These are phyloP conservation scores for Gari tellinella DNA, from an alignment of 2,888 invertebrate genomes.

Conservation along the genomic window DNA sequence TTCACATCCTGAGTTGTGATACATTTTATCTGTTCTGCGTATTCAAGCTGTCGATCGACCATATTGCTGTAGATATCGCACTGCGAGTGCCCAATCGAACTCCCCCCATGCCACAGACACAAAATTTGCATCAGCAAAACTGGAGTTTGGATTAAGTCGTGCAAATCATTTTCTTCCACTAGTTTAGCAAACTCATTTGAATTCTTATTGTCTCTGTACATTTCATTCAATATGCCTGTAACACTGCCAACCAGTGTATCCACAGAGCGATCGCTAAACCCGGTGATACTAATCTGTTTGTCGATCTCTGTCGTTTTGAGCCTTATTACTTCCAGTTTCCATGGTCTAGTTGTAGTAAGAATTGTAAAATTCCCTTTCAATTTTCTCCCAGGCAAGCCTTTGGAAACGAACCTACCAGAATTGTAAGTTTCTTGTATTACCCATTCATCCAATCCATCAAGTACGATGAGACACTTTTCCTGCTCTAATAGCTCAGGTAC, in stretches of 20 bases:
- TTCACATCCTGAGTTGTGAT: not conserved
- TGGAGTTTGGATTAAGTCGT: not conserved
- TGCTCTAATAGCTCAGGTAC: not conserved
- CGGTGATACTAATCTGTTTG: not conserved
- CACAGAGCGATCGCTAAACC: not conserved
- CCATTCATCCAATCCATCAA: conserved; percentile 15
- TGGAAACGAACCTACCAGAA: too few species aligned
- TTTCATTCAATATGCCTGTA: not conserved
- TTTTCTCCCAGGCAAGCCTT: not conserved
- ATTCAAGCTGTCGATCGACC: not conserved
- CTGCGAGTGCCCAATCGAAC: not conserved
- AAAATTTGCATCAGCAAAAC: conserved; percentile 15
- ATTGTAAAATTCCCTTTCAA: not conserved
- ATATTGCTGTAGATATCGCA: conserved; percentile 8
- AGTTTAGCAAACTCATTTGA: not conserved
- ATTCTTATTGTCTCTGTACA: not conserved
- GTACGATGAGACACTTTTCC: conserved; percentile 2
- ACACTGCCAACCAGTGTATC: not conserved
- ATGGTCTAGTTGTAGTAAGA: conserved; percentile 5
- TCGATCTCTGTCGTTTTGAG: not conserved
- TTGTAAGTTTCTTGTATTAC: not conserved
- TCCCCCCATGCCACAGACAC: conserved; percentile 17
- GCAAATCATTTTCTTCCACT: not conserved
- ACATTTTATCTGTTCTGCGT: not conserved
- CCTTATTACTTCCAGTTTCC: conserved; percentile 3